phyloP scores from a whole-genome alignment of 1,140 invertebrate genomes.

The Leptopilina clavipes region DNA sequence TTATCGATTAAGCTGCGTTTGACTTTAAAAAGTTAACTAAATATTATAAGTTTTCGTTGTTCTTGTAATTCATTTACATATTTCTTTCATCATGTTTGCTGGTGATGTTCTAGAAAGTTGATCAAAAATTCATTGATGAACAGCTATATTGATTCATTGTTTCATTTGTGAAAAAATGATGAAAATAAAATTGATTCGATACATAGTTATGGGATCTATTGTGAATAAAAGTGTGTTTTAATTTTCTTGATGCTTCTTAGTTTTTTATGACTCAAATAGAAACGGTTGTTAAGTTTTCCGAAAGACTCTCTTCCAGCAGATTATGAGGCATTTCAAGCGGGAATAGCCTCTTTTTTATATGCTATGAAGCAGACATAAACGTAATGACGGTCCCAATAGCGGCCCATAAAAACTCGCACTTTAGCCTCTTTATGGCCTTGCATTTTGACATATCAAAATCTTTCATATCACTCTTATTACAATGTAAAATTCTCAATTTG shows the following conservation, averaged over 20 bases:
- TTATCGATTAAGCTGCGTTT: constrained; percentile 48
- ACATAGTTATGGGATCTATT: neutral
- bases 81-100: neutral
- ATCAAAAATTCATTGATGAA: no score
- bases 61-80: neutral
- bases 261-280: constrained; percentile 49
- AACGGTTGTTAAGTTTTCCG: constrained; percentile 40
- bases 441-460: constrained; percentile 18
- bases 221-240: neutral
- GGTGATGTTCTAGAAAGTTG: neutral
- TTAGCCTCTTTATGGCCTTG: constrained; percentile 22
- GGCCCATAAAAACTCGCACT: constrained; percentile 21
- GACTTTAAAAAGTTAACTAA: neutral
- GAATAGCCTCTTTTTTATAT: constrained; percentile 51
- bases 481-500: neutral
- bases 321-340: constrained; percentile 53
- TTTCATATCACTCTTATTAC: neutral
- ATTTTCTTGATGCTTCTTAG: constrained; percentile 39
- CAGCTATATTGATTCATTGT: no score
- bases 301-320: constrained; percentile 43
- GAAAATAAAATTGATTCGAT: no score
- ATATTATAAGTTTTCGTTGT: neutral
- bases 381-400: constrained; percentile 10
- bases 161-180: no score
- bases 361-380: constrained; percentile 35